Conservation (phyloP, 2,113 vertebrate species). For the Misgurnus anguillicaudatus region DNA sequence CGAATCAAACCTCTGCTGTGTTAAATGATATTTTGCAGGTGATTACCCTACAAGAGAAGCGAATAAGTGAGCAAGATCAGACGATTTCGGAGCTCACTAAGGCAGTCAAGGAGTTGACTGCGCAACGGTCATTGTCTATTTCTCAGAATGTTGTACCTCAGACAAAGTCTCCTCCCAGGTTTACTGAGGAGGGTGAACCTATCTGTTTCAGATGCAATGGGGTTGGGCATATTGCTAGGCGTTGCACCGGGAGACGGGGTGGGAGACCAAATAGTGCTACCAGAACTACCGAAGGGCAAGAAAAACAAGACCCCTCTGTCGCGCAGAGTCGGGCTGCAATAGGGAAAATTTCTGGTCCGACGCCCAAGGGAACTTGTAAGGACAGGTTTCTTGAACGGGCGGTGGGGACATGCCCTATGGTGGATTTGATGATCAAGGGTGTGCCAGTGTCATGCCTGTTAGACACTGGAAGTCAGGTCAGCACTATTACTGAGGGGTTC, state of each 20-base stretch:
- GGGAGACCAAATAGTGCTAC: background rate
- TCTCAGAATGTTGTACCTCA: background rate
- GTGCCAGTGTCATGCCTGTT: conserved; percentile 5
- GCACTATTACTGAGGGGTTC: conserved; percentile 27
- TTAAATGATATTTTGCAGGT: conserved; percentile 21
- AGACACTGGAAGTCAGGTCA: conserved; percentile 42
- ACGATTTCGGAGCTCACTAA: conserved; percentile 24
- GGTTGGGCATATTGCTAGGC: conserved; percentile 26
- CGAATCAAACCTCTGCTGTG: background rate
- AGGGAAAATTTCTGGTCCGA: background rate
- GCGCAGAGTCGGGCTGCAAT: background rate
- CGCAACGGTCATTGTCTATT: too few species aligned
- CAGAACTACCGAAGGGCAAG: background rate
- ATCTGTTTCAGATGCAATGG: conserved; percentile 21
- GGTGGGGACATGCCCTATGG: conserved; percentile 11
- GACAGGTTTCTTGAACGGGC: conserved; percentile 8
- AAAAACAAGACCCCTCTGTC: conserved; percentile 10
- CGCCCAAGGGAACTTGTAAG: background rate
- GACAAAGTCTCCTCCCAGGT: background rate
- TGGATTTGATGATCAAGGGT: conserved; percentile 28
- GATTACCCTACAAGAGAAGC: conserved; percentile 14
- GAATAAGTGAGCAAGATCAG: background rate
- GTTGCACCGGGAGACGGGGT: background rate
- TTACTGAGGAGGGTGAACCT: conserved; percentile 27
- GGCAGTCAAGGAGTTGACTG: too few species aligned